Evolutionary conservation across 2,888 invertebrate species (phyloP), one percentile per base, ranked within the genome.

Genomic region (Chymomyza procnemis): DNA sequence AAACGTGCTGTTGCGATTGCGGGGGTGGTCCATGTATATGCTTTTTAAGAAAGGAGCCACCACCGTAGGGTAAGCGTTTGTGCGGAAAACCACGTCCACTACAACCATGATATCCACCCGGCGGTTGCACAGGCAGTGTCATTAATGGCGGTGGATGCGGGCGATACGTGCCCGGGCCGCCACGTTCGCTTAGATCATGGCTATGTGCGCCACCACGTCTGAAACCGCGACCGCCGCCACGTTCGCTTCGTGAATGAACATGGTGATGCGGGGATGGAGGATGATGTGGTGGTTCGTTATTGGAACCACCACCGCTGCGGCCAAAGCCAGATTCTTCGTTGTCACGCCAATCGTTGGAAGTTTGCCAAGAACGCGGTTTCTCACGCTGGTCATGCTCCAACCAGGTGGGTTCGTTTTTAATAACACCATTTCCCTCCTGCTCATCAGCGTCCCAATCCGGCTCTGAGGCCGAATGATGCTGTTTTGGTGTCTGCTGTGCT

Each of bases 361-460:
- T 79, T 56, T 82, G 80, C 88, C 88, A 88, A 58, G 78, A 68
- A 3, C 89, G 85, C 3, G 84, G 71, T 34, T 85, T 87, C 0
- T 88, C 88, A 50, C 89, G 82, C 64, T 88, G 86, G 57, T 88
- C 85, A 26, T 88, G 87, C 63, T 83, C 87, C 64, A 87, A 66
- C 83, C 83, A 87, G 46, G 73, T 67, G 16, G 77, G 79, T 47
- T 80, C 85, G n/a, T 69, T 82, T 34, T 79, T 82, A 2, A 72
- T 64, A 9, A 64, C 74, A 21, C 66, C 61, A 14, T 58, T 76
- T 6, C 61, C 52, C 70, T 88, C 78, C 21, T 76, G 85, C 12
- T 90, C 90, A 58, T 89, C 90, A 1, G 88, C 87, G 75, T 90
- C 90, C 90, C 90, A 90, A 61, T 90, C 90, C 0, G 90, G 90